A percentile compares a stretch with the other conserved stretches of the same genome.
These are phyloP conservation scores for Anastatus disparis DNA, from an alignment of 1,140 invertebrate genomes.

Conservation along the genomic window DNA sequence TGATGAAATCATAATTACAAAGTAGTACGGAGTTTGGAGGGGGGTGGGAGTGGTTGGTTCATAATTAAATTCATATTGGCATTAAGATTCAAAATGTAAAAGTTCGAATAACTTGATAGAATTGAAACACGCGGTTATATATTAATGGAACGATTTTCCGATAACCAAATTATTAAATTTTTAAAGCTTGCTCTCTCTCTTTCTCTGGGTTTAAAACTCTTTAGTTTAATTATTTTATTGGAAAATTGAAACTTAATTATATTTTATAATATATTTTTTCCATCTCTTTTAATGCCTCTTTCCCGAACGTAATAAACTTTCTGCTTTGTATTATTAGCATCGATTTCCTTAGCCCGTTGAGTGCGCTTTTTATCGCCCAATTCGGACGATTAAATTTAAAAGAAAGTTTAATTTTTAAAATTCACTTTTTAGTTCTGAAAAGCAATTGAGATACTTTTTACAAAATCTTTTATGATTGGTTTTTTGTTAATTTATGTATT, in stretches of 20 bases:
- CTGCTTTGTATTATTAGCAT: neutral
- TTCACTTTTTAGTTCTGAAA: neutral
- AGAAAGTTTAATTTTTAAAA: neutral
- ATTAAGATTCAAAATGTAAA: neutral
- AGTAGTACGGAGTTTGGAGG: neutral
- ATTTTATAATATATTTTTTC: neutral
- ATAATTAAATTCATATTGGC: neutral
- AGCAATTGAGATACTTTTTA: too few species aligned
- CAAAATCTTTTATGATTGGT: too few species aligned
- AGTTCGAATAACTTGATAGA: neutral
- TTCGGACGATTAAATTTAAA: slow-evolving; percentile 7
- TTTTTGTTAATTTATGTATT: too few species aligned
- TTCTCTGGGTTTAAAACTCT: neutral
- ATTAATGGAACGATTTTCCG: neutral
- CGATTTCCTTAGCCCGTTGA: neutral
- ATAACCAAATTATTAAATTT: slow-evolving; percentile 2
- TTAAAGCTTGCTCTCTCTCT: neutral
- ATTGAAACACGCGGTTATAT: neutral
- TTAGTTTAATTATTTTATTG: neutral
- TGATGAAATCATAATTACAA: slow-evolving; percentile 39
- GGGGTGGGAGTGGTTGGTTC: too few species aligned
- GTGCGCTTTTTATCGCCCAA: neutral
- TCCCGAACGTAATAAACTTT: slow-evolving; percentile 1
- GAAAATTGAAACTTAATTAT: neutral
- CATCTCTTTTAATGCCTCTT: neutral